Evolutionary conservation across 2,113 vertebrate genomes (phyloP), one percentile per base, ranked within the genome.

Genomic region (Scomber colias): DNA sequence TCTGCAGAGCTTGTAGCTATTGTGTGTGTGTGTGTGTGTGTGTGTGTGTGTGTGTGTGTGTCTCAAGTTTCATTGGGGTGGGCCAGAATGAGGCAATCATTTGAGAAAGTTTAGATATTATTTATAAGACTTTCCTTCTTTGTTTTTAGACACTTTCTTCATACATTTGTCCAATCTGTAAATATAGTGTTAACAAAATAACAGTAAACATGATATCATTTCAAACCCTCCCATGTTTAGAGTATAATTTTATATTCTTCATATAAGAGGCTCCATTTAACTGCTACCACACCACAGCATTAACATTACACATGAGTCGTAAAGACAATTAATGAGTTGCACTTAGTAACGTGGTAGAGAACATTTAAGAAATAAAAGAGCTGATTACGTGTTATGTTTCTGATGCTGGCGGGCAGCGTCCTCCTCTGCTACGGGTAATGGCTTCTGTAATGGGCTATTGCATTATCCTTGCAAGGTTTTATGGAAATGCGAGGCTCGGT

Each of bases 381-480:
- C 73, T 67, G 69, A 84, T 75, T 79, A 61, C n/a, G 27, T 82
- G 74, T 71, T 30, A 14, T 54, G 71, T 49, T 71, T 70, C 63
- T 78, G 64, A 81, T 79, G 71, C 56, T 66, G 60, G 67, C 76
- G 71, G 66, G 63, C 54, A 62, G 46, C 35, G 71, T 30, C 61
- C 35, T 72, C 44, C 60, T 30, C 62, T 16, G 48, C 72, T 70
- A 2, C 17, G 50, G 50, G 24, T 89, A 81, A 87, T 85, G 77
- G 75, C 71, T 72, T 71, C 30, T 77, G 57, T 85, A 82, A 87
- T 84, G 82, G 73, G 50, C 62, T 46, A n/a, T 44, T 82, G 67
- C 72, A 56, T 81, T 83, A 88, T 77, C 83, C 55, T 77, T 65
- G 46, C 27, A 65, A 83, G 68, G 44, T 54, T 82, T 85, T 84